Base-by-base conservation (phyloP, 2,797 vertebrate species). In the Phalloptychus januarius region DNA sequence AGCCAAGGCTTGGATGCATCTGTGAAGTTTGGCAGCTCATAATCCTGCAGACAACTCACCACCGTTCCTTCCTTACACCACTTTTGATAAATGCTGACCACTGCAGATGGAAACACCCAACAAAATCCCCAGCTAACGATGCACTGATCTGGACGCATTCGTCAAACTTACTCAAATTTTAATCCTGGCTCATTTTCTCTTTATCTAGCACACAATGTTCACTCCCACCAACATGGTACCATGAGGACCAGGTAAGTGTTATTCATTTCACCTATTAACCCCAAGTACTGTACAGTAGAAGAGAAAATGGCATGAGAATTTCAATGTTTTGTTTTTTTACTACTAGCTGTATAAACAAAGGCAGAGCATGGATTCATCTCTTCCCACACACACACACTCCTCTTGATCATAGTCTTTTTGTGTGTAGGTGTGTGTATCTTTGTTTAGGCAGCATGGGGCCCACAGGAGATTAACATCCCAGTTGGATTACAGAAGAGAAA, bases 381-480 rank as follows among this genome's bases (percentile, higher is more conserved):
- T 79, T 80, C 87, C 85, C 81, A 89, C 82, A 78, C 83, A 72
- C 76, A 42, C 25, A 79, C 82, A 72, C 74, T 38, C 71, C 76
- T 81, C 46, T 72, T 75, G 48, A 87, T 90, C 79, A 78, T 80
- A 79, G 77, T 5, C 65, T 76, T 56, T 58, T 71, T 79, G 67
- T 74, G 50, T 75, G 84, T 84, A 82, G 71, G 84, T 85, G 79
- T 86, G 71, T 85, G 76, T 83, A 72, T 83, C 16, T 79, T 69
- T 80, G 80, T 89, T 89, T 83, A 81, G 77, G 69, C 71, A 75
- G 86, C 72, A 52, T 74, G 76, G 71, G 44, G 76, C 75, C 83
- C 81, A 83, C 76, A 86, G 46, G 79, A 90, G 87, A 93, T 91
- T 88, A 83, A 78, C 83, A 92, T 85, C 81, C 83, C 86, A 0